A percentile compares a stretch with the other conserved stretches of the same genome.
Evolutionary conservation across 2,113 vertebrate species (phyloP).

Genomic region (Cheirogaleus medius): DNA sequence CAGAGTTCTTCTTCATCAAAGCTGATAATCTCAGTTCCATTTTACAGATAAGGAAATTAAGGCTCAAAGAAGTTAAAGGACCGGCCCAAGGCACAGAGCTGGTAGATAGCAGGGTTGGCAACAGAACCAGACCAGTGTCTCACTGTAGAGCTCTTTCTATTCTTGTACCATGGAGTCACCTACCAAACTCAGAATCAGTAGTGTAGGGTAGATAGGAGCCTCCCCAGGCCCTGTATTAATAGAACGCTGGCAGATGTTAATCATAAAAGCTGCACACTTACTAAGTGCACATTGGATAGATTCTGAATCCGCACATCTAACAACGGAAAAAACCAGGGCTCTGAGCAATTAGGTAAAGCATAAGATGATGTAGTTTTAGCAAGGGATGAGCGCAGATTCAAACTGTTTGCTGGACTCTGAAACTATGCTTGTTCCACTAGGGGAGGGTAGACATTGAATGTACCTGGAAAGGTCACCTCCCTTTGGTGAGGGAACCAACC

Average conservation of each 20-base stretch:
- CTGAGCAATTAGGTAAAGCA: not conserved
- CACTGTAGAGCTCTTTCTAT: not conserved
- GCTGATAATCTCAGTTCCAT: not conserved
- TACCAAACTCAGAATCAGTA: not conserved
- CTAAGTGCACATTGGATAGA: not conserved
- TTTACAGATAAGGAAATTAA: not conserved
- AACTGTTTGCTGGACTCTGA: not conserved
- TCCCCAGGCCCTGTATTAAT: accelerated
- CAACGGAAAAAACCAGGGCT: not conserved
- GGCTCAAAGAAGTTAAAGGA: not conserved
- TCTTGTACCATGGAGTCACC: not conserved
- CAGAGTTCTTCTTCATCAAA: not conserved
- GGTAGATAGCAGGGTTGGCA: not conserved
- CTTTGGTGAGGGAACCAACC: not conserved
- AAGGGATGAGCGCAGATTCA: not conserved
- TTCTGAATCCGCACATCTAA: not conserved
- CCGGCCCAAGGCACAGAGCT: not conserved
- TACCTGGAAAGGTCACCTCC: not conserved
- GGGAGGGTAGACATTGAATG: not conserved
- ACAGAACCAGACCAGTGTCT: not conserved
- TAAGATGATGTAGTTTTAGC: not conserved
- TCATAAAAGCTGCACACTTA: not conserved
- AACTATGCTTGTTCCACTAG: not conserved
- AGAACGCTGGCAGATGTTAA: not conserved
- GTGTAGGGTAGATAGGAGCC: not conserved